A percentile compares a stretch with the other conserved stretches of the same genome.
These are phyloP conservation scores for Tricholaema leucomelas DNA, from an alignment of 2,113 vertebrate species.

Conservation along the genomic window DNA sequence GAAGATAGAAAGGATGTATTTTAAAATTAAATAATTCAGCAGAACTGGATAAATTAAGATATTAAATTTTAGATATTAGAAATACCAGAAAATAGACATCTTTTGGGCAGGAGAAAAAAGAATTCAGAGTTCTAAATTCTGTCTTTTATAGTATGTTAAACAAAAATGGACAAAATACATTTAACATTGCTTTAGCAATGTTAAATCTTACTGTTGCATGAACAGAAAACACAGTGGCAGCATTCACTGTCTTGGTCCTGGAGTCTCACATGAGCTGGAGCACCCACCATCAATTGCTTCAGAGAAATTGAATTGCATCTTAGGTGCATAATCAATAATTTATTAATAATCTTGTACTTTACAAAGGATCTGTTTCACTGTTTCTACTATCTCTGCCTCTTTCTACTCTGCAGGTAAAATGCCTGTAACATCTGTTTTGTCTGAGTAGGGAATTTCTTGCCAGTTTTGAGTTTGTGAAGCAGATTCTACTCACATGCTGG, in stretches of 20 bases:
- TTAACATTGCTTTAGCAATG: not conserved
- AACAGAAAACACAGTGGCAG: not conserved
- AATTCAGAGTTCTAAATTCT: not conserved
- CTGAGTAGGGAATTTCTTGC: not conserved
- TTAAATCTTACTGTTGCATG: not conserved
- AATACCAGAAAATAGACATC: not conserved
- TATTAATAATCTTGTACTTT: not conserved
- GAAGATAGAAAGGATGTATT: not conserved
- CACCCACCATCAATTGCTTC: not conserved
- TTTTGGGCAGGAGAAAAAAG: not conserved
- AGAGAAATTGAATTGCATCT: not conserved
- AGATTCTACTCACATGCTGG: not conserved
- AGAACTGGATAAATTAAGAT: not conserved
- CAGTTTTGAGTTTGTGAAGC: not conserved
- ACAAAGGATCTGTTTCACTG: not conserved
- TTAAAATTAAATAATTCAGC: not conserved
- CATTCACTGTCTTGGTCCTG: not conserved
- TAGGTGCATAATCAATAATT: not conserved
- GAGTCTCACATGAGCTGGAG: not conserved
- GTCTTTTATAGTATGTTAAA: not conserved
- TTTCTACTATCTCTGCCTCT: not conserved
- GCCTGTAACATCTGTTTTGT: not conserved
- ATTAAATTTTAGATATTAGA: not conserved
- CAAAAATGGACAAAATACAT: not conserved
- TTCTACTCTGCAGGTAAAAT: not conserved